Conservation (phyloP, 2,113 vertebrate species). For the Rafetus swinhoei region DNA sequence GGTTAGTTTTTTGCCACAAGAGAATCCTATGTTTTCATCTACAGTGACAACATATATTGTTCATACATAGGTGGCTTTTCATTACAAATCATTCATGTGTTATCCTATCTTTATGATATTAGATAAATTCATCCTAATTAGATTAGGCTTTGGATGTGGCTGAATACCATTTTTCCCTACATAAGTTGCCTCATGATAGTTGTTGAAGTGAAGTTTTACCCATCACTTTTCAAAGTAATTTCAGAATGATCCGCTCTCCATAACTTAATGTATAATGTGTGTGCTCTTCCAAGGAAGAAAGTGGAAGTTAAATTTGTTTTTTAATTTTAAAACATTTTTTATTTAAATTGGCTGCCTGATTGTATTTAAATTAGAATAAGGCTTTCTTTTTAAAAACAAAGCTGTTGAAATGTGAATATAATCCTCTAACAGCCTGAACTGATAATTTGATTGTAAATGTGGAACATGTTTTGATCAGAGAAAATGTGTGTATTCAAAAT, state of each 20-base stretch:
- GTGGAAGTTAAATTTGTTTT: not conserved
- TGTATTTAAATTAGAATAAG: not conserved
- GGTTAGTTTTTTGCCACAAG: not conserved
- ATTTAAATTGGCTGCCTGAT: not conserved
- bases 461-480: not conserved
- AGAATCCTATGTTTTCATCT: not conserved
- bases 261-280: not conserved
- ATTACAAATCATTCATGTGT: not conserved
- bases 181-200: not conserved
- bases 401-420: not conserved
- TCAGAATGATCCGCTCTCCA: not conserved
- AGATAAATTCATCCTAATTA: not conserved
- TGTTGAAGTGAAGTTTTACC: not conserved
- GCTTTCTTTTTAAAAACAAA: not conserved
- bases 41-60: not conserved
- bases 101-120: not conserved
- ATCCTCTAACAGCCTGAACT: not conserved
- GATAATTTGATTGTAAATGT: not conserved
- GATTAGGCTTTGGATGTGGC: not conserved
- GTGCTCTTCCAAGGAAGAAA: not conserved
- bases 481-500: not conserved
- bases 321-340: not conserved
- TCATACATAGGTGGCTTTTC: constrained; percentile 21
- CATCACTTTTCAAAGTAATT: not conserved
- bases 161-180: not conserved